Evolutionary conservation across 1,140 invertebrate genomes (phyloP).

Genomic region (Euura lappo): DNA sequence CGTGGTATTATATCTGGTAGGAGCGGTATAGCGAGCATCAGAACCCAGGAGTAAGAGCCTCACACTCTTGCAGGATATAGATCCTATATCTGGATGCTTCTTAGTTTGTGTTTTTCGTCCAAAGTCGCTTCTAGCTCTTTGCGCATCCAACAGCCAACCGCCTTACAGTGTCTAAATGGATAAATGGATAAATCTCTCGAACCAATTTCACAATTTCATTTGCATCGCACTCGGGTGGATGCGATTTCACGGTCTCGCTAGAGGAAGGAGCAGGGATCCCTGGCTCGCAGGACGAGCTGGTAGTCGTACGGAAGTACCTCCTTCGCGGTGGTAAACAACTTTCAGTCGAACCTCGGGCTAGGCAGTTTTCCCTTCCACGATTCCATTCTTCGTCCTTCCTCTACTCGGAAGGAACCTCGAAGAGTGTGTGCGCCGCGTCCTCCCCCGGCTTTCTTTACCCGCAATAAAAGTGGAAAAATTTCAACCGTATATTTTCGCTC

Average conservation of each 20-base stretch:
- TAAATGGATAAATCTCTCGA: slow-evolving; percentile 47
- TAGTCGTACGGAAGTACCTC: background rate
- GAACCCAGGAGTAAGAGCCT: slow-evolving; percentile 13
- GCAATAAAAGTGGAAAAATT: slow-evolving; percentile 3
- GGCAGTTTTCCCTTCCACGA: background rate
- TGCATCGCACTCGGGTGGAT: slow-evolving; percentile 38
- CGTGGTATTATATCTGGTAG: slow-evolving; percentile 24
- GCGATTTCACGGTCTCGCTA: slow-evolving; percentile 32
- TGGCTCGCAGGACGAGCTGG: background rate
- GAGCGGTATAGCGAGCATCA: background rate
- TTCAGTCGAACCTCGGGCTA: background rate
- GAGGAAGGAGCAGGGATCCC: background rate
- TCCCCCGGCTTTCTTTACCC: background rate
- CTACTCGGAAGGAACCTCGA: background rate
- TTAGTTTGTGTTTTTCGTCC: slow-evolving; percentile 6
- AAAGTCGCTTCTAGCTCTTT: background rate
- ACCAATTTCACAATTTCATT: slow-evolving; percentile 49
- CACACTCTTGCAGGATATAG: background rate
- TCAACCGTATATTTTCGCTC: background rate
- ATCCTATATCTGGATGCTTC: slow-evolving; percentile 21
- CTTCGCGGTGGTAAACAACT: slow-evolving; percentile 6
- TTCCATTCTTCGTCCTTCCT: slow-evolving; percentile 1
- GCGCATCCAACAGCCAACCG: background rate
- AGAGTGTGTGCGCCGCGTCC: background rate
- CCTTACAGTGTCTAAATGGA: slow-evolving; percentile 33